phyloP scores from a whole-genome alignment of 2,797 vertebrate genomes.

The Poecilia velifera region DNA sequence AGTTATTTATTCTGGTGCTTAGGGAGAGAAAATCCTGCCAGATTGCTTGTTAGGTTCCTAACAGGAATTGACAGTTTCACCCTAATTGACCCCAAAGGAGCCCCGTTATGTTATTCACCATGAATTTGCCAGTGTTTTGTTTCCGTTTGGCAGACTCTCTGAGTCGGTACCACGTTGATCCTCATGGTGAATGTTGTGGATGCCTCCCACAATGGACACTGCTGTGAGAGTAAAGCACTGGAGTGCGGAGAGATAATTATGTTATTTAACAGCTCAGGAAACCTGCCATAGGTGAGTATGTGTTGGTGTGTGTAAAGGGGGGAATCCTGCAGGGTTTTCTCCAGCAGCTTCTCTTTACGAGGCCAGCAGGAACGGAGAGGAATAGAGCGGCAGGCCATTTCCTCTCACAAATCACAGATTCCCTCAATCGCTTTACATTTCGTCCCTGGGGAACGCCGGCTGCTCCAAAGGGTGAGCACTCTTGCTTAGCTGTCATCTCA shows the following conservation, averaged over 20 bases:
- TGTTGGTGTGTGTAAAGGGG: conserved; percentile 19
- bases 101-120: background rate
- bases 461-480: conserved; percentile 32
- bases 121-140: background rate
- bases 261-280: conserved; percentile 64
- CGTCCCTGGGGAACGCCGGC: conserved; percentile 35
- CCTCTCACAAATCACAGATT: conserved; percentile 48
- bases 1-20: background rate
- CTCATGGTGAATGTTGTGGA: conserved; percentile 6
- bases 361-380: conserved; percentile 43
- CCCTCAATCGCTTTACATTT: conserved; percentile 54
- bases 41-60: background rate
- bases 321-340: conserved; percentile 70
- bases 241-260: conserved; percentile 50
- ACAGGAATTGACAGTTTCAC: background rate
- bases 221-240: conserved; percentile 13
- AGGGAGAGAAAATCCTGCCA: background rate
- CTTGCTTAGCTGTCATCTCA: conserved; percentile 51
- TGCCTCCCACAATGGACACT: conserved; percentile 3
- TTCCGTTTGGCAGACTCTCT: background rate
- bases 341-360: conserved; percentile 47
- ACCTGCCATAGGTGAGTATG: conserved; percentile 41
- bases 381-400: conserved; percentile 38
- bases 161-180: background rate
- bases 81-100: background rate